A percentile compares a stretch with the other conserved stretches of the same genome.
Evolutionary conservation across 2,888 invertebrate genomes (phyloP).

Genomic region (Penaeus monodon): DNA sequence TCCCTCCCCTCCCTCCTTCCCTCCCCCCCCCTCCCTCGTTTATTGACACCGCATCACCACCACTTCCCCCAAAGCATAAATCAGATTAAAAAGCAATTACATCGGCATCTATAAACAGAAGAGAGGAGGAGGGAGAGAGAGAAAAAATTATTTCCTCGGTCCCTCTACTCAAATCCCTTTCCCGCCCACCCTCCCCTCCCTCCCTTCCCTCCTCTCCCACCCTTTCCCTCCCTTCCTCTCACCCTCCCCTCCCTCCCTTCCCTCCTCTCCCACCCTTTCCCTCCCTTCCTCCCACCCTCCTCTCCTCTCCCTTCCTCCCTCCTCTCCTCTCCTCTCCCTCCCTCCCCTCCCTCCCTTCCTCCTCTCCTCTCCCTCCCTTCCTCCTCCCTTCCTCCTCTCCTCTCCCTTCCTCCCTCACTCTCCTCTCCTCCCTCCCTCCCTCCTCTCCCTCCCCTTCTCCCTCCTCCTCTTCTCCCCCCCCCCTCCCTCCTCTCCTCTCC

Average conservation of each 20-base stretch:
- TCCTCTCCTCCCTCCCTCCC: too few relatives aligned
- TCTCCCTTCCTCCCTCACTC: neutral
- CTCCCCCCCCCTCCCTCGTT: neutral
- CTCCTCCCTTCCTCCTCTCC: neutral
- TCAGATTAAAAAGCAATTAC: neutral
- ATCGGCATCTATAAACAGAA: neutral
- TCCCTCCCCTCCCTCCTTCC: neutral
- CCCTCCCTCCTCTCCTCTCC: neutral
- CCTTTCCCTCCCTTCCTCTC: neutral
- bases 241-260: neutral
- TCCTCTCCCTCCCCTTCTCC: too few relatives aligned
- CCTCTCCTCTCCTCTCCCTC: neutral
- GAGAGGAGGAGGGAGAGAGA: slow-evolving; percentile 10
- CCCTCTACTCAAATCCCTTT: too few relatives aligned
- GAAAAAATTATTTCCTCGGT: neutral
- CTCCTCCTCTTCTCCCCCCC: neutral
- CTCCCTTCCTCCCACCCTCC: too few relatives aligned
- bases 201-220: neutral
- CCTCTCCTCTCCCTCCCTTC: neutral
- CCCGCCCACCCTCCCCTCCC: neutral
- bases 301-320: neutral
- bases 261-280: neutral
- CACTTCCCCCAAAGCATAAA: slow-evolving; percentile 13
- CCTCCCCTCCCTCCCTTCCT: neutral
- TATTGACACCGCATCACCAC: slow-evolving; percentile 1